These are phyloP conservation scores for Microplitis manilae DNA, from an alignment of 2,888 invertebrate genomes.

Conservation along the genomic window DNA sequence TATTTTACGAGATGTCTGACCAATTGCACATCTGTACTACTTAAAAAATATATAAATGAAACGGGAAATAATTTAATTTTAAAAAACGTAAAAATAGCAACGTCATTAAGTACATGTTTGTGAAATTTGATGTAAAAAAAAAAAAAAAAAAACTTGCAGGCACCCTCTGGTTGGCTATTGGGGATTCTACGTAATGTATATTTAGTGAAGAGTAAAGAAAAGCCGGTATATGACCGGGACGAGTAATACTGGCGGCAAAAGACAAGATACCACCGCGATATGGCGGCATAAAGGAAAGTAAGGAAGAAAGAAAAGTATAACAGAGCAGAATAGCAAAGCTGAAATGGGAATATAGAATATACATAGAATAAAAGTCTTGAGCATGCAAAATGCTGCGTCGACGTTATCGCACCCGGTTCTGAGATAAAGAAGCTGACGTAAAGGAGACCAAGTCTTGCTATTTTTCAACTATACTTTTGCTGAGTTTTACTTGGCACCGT, in stretches of 20 bases:
- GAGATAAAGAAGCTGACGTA: slow-evolving; percentile 68
- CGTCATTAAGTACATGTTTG: neutral
- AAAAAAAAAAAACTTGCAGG: slow-evolving; percentile 7
- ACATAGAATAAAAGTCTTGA: slow-evolving; percentile 44
- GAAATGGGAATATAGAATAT: slow-evolving; percentile 36
- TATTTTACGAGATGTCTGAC: neutral
- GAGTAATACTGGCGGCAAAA: neutral
- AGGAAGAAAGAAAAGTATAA: slow-evolving; percentile 31
- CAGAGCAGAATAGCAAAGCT: slow-evolving; percentile 47
- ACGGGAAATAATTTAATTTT: neutral
- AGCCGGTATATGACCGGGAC: neutral
- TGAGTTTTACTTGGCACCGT: slow-evolving; percentile 68
- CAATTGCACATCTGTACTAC: neutral
- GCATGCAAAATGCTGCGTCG: slow-evolving; percentile 70
- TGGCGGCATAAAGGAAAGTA: neutral
- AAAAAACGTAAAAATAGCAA: neutral
- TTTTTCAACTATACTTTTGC: slow-evolving; percentile 65
- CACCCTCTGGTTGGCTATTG: neutral
- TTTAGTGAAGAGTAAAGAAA: neutral
- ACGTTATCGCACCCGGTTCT: slow-evolving; percentile 64
- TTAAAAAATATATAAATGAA: neutral
- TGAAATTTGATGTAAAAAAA: neutral
- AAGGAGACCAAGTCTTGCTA: slow-evolving; percentile 64
- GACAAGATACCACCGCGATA: neutral
- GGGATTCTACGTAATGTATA: neutral